A percentile compares a stretch with the other conserved stretches of the same genome.
phyloP scores from a whole-genome alignment of 2,888 invertebrate genomes.

The Himalopsyche anomala region DNA sequence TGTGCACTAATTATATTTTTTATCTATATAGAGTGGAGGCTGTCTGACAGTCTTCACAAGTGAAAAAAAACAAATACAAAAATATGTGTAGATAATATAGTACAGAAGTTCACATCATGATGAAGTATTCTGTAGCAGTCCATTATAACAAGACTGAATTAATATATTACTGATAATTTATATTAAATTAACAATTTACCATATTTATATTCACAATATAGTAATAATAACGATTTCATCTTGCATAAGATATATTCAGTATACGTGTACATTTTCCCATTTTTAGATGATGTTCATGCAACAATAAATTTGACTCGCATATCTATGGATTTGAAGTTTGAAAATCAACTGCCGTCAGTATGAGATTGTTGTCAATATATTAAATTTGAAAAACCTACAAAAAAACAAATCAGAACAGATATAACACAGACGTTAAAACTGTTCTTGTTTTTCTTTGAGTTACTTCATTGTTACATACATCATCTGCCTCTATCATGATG shows the following conservation, averaged over 20 bases:
- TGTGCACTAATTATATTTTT: no score
- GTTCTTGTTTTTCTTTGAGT: not conserved
- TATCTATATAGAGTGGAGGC: no score
- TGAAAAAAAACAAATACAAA: no score
- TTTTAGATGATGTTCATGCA: not conserved
- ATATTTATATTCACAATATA: not conserved
- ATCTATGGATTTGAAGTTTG: not conserved
- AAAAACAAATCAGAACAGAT: not conserved
- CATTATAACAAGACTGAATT: no score
- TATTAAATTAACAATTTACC: no score
- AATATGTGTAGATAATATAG: no score
- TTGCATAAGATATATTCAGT: constrained; percentile 6
- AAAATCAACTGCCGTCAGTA: not conserved
- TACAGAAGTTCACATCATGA: no score
- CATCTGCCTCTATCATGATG: not conserved
- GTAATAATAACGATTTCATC: not conserved
- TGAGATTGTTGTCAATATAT: no score
- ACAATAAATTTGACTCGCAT: not conserved
- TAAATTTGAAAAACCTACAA: no score
- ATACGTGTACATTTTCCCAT: not conserved
- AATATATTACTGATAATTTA: no score
- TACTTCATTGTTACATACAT: constrained; percentile 1
- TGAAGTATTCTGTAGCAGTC: no score
- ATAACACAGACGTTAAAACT: not conserved
- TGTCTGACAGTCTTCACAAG: no score